Base-by-base conservation (phyloP, 1,140 invertebrate genomes). In the Hyles euphorbiae region DNA sequence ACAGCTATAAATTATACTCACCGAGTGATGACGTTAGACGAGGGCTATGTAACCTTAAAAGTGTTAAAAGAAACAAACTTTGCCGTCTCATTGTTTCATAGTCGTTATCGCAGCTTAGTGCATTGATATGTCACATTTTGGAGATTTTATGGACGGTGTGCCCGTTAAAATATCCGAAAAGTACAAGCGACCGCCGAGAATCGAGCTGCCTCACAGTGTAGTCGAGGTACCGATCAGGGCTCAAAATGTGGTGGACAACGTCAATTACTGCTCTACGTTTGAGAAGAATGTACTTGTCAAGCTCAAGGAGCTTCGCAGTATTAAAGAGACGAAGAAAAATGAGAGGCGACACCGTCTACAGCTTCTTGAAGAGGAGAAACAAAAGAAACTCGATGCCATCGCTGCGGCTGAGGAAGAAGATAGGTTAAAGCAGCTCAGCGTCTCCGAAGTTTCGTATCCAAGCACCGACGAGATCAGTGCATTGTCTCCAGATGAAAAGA, bases 141-240 rank as follows among this genome's bases (percentile, higher is more conserved):
- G 79, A 49, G 78, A 86, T 63, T 95, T 92, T 68, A 94, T 96
- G 92, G 95, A 96, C 85, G 94, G 93, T 65, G 92, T 96, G 63
- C 93, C 95, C 59, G 95, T 97, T 48, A 96, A 96, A 91, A 96
- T 97, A 80, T 93, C 94, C 50, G 95, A 96, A 87, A 94, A 93
- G 63, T 96, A 95, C 70, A 95, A 95, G 84, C 93, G 94, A 58
- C 95, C 95, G 11, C 91, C 92, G 58, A 91, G 91, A 83, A 92
- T 95, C 52, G 91, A 92, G 63, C 78, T 96, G 65, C 93, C 94
- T 48, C 91, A 93, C 61, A 91, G 91, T 64, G 92, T 93, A 65
- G 89, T 90, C 36, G 92, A 94, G 74, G 91, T 91, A 74, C 72
- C 93, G 66, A 61, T 90, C 70, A 75, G 92, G 83, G 89, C 91